A percentile compares a stretch with the other conserved stretches of the same genome.
Evolutionary conservation across 2,888 invertebrate species (phyloP).

Genomic region (Campoplex nolae): DNA sequence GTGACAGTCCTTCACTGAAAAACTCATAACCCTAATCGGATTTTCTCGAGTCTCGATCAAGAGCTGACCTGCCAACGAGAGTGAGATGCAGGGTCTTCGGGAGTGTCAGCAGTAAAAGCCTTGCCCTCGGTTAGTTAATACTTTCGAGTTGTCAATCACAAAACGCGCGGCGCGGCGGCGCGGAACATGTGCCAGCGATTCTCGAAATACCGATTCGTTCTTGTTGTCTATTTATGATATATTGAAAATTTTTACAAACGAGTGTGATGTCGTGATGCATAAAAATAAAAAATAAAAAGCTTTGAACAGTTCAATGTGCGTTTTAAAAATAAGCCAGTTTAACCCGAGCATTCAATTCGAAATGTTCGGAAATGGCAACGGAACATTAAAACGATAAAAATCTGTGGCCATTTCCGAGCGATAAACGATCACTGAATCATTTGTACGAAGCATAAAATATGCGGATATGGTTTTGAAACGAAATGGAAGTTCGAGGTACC

Average conservation of each 20-base stretch:
- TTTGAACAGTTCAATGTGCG: not conserved
- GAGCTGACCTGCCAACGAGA: slow-evolving; percentile 41
- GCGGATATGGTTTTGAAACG: not conserved
- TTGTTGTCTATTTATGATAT: not conserved
- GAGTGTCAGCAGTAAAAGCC: slow-evolving; percentile 56
- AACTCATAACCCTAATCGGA: slow-evolving; percentile 59
- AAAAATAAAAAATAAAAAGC: not conserved
- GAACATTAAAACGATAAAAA: not conserved
- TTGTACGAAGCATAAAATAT: not conserved
- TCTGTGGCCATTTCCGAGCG: slow-evolving; percentile 18
- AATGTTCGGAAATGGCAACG: not conserved
- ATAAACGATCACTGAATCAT: not conserved
- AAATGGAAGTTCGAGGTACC: not conserved
- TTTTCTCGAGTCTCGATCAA: slow-evolving; percentile 44
- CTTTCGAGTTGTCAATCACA: slow-evolving; percentile 14
- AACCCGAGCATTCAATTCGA: not conserved
- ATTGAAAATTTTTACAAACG: not conserved
- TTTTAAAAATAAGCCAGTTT: not conserved
- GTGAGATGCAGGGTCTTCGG: slow-evolving; percentile 65
- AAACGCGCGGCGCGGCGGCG: no score
- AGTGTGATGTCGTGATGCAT: not conserved
- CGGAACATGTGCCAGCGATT: not conserved
- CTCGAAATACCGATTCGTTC: not conserved
- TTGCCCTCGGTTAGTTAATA: slow-evolving; percentile 39
- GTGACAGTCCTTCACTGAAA: slow-evolving; percentile 38